A percentile compares a stretch with the other conserved stretches of the same genome.
phyloP scores from a whole-genome alignment of 2,888 invertebrate species.

The Hecatera dysodea region DNA sequence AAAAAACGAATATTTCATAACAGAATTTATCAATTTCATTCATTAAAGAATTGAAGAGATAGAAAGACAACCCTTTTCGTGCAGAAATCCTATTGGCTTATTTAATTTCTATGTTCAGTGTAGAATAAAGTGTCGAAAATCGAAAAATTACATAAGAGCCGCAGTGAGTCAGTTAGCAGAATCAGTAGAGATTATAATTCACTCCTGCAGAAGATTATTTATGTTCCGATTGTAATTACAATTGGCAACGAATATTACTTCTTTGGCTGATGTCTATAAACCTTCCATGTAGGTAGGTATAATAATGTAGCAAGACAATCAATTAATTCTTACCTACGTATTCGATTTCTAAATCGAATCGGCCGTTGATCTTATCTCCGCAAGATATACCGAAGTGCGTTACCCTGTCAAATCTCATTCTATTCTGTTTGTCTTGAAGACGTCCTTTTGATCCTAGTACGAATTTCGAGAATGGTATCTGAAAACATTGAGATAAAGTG shows the following conservation, averaged over 20 bases:
- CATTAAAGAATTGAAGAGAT: neutral
- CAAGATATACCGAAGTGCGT: slow-evolving; percentile 95
- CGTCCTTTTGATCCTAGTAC: slow-evolving; percentile 95
- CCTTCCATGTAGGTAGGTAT: neutral
- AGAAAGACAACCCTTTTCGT: neutral
- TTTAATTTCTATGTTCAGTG: neutral
- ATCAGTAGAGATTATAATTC: neutral
- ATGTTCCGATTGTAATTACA: neutral
- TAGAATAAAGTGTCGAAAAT: neutral
- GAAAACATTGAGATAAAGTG: slow-evolving; percentile 75
- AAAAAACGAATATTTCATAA: neutral
- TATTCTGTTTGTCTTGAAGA: slow-evolving; percentile 95
- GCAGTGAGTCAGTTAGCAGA: neutral
- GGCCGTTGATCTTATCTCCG: slow-evolving; percentile 95
- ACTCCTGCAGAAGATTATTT: neutral
- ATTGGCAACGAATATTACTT: slow-evolving; percentile 4
- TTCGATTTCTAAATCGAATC: slow-evolving; percentile 95
- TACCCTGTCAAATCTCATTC: slow-evolving; percentile 91
- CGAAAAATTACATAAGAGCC: neutral
- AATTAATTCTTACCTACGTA: slow-evolving; percentile 92
- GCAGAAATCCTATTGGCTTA: too few relatives aligned
- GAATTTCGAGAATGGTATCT: slow-evolving; percentile 99
- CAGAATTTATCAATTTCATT: too few relatives aligned
- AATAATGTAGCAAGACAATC: neutral
- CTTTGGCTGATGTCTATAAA: neutral